Evolutionary conservation across 1,140 invertebrate genomes (phyloP).

Genomic region (Diachasma alloeum): DNA sequence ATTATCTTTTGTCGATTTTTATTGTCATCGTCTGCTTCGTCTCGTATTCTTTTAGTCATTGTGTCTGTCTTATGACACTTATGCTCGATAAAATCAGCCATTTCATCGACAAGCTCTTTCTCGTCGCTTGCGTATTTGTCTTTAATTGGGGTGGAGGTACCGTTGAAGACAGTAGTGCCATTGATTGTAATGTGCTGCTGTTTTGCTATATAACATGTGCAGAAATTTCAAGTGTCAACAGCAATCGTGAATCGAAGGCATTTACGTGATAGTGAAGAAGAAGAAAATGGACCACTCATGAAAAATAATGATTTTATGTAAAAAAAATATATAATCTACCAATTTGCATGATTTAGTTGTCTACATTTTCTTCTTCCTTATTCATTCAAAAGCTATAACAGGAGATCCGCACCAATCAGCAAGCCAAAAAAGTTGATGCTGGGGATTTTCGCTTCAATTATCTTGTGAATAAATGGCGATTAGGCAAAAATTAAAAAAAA

Average conservation of each 20-base stretch:
- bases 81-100: slow-evolving; percentile 61
- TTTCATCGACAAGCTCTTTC: slow-evolving; percentile 62
- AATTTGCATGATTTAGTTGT: no score
- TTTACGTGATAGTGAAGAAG: neutral
- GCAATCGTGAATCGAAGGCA: neutral
- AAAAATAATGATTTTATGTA: no score
- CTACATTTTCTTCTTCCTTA: no score
- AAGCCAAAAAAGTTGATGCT: no score
- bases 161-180: slow-evolving; percentile 63
- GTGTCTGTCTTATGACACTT: slow-evolving; percentile 56
- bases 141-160: slow-evolving; percentile 65
- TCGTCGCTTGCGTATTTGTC: slow-evolving; percentile 63
- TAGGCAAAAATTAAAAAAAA: no score
- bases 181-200: slow-evolving; percentile 64
- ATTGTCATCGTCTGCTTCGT: slow-evolving; percentile 56
- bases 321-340: no score
- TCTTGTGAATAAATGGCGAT: no score
- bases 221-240: slow-evolving; percentile 34
- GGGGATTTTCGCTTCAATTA: no score
- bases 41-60: slow-evolving; percentile 56
- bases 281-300: neutral
- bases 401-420: no score
- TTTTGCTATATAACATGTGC: slow-evolving; percentile 59
- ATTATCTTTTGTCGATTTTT: slow-evolving; percentile 58
- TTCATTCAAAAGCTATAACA: no score